phyloP scores from a whole-genome alignment of 2,797 vertebrate genomes.

The Brotula barbata region DNA sequence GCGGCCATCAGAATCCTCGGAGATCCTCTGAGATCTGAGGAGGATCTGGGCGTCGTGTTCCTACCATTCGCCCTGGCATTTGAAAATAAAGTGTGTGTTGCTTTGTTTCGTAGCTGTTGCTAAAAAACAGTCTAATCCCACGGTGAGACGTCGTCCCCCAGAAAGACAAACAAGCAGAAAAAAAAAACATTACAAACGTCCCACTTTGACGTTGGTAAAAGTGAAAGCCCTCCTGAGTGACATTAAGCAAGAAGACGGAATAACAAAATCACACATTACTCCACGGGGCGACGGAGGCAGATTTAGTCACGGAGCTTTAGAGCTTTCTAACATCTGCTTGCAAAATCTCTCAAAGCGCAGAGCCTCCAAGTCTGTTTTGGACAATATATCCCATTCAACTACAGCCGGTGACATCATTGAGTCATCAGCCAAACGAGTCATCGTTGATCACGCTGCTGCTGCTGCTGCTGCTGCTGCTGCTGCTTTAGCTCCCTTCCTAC shows the following conservation, averaged over 20 bases:
- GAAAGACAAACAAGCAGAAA: not conserved
- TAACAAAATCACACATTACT: conserved; percentile 6
- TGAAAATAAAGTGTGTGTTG: not conserved
- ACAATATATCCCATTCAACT: conserved; percentile 18
- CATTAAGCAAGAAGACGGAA: conserved; percentile 3
- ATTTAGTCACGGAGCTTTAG: not conserved
- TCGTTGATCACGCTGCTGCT: conserved; percentile 4
- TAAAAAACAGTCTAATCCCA: not conserved
- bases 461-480: too few relatives aligned
- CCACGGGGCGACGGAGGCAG: conserved; percentile 10
- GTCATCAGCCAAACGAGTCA: conserved; percentile 22
- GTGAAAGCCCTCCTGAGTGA: not conserved
- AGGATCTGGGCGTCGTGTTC: too few relatives aligned
- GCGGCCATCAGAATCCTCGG: too few relatives aligned
- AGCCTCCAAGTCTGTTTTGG: conserved; percentile 3
- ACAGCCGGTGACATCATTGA: conserved; percentile 13
- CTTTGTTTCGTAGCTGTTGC: conserved; percentile 7
- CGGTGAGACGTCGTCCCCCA: not conserved
- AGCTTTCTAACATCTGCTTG: conserved; percentile 2
- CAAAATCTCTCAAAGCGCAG: conserved; percentile 2
- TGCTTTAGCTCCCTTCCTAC: conserved; percentile 7
- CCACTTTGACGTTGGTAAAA: not conserved
- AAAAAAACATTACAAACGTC: not conserved
- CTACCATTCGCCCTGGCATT: too few relatives aligned
- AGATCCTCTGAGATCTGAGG: too few relatives aligned